Conservation (phyloP, 2,888 invertebrate species). For the Perithous albicinctus region DNA sequence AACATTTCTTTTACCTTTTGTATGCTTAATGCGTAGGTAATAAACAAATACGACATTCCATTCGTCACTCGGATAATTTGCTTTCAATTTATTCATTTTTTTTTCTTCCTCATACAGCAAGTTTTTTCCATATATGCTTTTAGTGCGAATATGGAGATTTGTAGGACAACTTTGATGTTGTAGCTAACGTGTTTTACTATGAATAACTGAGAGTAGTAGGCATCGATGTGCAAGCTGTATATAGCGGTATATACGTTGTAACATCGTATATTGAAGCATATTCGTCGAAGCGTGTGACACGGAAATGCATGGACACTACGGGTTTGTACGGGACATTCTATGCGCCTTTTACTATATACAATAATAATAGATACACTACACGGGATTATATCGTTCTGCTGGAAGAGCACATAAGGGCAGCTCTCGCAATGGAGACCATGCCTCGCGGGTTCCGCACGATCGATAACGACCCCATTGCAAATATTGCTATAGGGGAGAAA, state of each 20-base stretch:
- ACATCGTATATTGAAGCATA: constrained; percentile 5
- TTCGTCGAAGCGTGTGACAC: constrained; percentile 42
- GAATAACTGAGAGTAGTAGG: constrained; percentile 1
- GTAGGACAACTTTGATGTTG: constrained; percentile 26
- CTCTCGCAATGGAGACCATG: constrained; percentile 64
- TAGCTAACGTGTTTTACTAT: neutral
- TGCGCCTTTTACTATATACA: constrained; percentile 25
- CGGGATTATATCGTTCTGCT: constrained; percentile 50
- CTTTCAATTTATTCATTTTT: too few species aligned
- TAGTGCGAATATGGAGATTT: constrained; percentile 18
- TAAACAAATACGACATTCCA: too few species aligned
- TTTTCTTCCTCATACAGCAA: neutral
- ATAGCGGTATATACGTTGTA: neutral
- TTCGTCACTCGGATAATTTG: too few species aligned
- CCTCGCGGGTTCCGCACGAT: constrained; percentile 71
- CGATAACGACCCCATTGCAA: constrained; percentile 78
- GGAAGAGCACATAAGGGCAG: constrained; percentile 70
- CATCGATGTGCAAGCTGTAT: neutral
- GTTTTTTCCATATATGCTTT: neutral
- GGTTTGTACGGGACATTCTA: constrained; percentile 32
- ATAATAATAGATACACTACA: constrained; percentile 20
- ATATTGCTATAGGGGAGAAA: constrained; percentile 71
- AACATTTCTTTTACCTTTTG: too few species aligned
- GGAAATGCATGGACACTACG: constrained; percentile 20
- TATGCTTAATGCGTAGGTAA: too few species aligned